Conservation (phyloP, 2,113 vertebrate genomes). For the Phyllopteryx taeniolatus region DNA sequence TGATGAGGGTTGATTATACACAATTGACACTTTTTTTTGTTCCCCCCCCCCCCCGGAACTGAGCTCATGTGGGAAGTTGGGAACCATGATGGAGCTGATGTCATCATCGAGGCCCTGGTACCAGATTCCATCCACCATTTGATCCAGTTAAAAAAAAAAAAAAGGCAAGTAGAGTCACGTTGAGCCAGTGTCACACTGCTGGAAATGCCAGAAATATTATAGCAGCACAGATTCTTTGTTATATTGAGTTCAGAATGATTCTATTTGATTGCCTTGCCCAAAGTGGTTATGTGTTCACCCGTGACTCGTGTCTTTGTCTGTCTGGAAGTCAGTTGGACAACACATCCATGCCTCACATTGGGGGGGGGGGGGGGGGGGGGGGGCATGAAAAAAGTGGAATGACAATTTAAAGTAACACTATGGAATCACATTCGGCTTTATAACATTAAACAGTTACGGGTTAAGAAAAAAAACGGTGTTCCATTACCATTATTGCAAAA, state of each 20-base stretch:
- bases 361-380: too few relatives aligned
- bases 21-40: background rate
- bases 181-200: background rate
- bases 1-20: background rate
- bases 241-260: background rate
- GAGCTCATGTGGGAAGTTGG: background rate
- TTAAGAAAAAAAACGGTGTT: too few relatives aligned
- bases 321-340: background rate
- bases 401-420: too few relatives aligned
- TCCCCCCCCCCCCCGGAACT: background rate
- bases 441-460: too few relatives aligned
- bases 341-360: background rate
- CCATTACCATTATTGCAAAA: too few relatives aligned
- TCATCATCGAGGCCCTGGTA: background rate
- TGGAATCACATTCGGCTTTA: too few relatives aligned
- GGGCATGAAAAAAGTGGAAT: too few relatives aligned
- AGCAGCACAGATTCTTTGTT: background rate
- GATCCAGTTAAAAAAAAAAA: background rate
- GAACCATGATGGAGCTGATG: background rate
- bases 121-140: constrained; percentile 1
- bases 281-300: background rate
- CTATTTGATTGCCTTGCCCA: background rate
- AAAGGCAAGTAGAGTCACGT: constrained; percentile 1
- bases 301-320: background rate
- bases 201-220: background rate